Evolutionary conservation across 1,140 invertebrate genomes (phyloP), one percentile per base, ranked within the genome.

Genomic region (Ephestia elutella): DNA sequence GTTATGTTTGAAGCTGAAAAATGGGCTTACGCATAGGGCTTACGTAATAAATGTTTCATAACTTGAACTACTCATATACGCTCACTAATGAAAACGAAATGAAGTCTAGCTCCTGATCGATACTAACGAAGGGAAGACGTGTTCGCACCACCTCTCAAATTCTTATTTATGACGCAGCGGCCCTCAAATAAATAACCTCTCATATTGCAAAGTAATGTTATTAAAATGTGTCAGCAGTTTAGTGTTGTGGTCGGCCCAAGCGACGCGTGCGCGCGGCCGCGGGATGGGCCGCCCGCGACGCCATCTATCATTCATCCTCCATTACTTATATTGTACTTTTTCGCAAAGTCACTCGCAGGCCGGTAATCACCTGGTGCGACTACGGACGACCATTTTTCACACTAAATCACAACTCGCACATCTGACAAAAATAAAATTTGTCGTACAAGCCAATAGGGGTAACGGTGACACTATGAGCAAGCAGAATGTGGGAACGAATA

Each of bases 291-390:
- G 62, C 59, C 64, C 72, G 70, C 69, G 49, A 57, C 66, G 75
- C 83, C 78, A 88, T 88, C 81, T 86, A 88, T 88, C 86, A 88
- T 88, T 81, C 80, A 86, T 88, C 83, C 83, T 86, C 86, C 83
- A 88, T 88, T 88, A 88, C 83, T 86, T 86, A 86, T 86, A 86
- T 88, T 88, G 83, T 88, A 84, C 80, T 86, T 86, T 87, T 88
- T 86, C 75, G 86, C 86, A 75, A 88, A 88, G 83, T 88, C 86
- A 88, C 81, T 84, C 76, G 73, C 82, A 77, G 82, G 77, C 86
- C 83, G 83, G 86, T 88, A 88, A 88, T 88, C 86, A 88, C 86
- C 86, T 88, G 86, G 86, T 82, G 82, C 77, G 78, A 78, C 82
- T 77, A 69, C 80, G 81, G 75, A 67, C 80, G 70, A 75, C 74